Evolutionary conservation across 1,140 invertebrate species (phyloP).

Genomic region (Tetramorium parvispinum): DNA sequence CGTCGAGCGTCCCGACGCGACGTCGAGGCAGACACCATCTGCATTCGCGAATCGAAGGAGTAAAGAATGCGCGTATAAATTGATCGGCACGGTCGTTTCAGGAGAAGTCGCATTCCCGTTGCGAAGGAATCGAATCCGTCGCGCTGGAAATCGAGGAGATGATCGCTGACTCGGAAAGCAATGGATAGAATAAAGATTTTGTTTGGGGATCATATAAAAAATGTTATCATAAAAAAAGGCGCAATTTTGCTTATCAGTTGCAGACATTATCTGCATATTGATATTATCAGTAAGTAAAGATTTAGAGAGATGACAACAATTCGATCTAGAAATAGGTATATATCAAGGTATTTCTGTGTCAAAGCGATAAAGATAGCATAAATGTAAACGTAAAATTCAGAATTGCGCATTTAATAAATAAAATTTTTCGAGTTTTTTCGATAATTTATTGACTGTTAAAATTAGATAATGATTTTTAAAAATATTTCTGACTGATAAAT

Average conservation of each 20-base stretch:
- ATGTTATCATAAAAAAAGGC: neutral
- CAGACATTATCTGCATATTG: neutral
- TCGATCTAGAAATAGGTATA: neutral
- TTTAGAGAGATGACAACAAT: neutral
- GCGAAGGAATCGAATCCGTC: conserved; percentile 23
- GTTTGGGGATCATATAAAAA: neutral
- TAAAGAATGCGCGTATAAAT: conserved; percentile 67
- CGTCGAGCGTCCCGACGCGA: conserved; percentile 29
- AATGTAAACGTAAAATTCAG: neutral
- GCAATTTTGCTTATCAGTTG: neutral
- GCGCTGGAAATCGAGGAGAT: conserved; percentile 4
- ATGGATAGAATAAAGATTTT: neutral
- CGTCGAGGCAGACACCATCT: conserved; percentile 39
- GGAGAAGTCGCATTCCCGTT: conserved; percentile 11
- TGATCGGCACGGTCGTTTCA: conserved; percentile 41
- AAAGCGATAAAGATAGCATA: neutral
- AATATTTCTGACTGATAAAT: neutral
- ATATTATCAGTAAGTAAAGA: neutral
- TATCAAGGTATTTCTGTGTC: neutral
- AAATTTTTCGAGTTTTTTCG: neutral
- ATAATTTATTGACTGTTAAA: neutral
- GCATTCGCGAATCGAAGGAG: conserved; percentile 33
- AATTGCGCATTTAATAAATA: neutral
- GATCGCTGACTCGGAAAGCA: neutral
- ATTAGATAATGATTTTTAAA: neutral